Percentiles rank a stretch among this genome's conserved stretches.
Evolutionary conservation across 2,113 vertebrate genomes (phyloP).

Genomic region (Circaetus gallicus): DNA sequence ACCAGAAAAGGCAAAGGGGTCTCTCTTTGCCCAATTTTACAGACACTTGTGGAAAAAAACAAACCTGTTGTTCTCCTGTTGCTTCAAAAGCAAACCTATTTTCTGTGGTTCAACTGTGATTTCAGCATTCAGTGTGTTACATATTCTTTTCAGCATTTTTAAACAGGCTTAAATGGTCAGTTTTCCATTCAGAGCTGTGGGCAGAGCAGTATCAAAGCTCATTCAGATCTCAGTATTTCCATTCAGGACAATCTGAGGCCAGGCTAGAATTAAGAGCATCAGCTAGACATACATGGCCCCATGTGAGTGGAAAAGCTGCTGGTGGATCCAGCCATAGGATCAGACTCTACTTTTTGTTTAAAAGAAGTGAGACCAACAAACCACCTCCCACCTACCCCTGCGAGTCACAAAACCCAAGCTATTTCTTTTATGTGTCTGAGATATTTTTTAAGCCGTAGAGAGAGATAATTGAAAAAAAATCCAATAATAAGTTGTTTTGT

Average conservation of each 20-base stretch:
- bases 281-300: not conserved
- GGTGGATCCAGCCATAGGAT: not conserved
- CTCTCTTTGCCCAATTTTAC: not conserved
- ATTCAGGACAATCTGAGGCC: not conserved
- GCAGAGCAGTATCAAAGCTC: not conserved
- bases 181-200: not conserved
- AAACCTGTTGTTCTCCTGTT: not conserved
- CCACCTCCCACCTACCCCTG: no score
- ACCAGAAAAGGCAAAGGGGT: not conserved
- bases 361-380: not conserved
- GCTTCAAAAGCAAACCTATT: not conserved
- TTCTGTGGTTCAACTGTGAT: not conserved
- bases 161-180: not conserved
- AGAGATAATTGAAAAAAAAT: not conserved
- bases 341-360: not conserved
- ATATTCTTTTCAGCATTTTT: not conserved
- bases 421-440: not conserved
- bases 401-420: not conserved
- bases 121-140: not conserved
- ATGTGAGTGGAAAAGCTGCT: fast-evolving
- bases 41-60: not conserved
- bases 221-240: not conserved
- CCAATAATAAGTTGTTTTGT: not conserved
- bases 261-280: not conserved
- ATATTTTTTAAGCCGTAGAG: not conserved